Base-by-base conservation (phyloP, 1,140 invertebrate species). In the Trissolcus basalis region DNA sequence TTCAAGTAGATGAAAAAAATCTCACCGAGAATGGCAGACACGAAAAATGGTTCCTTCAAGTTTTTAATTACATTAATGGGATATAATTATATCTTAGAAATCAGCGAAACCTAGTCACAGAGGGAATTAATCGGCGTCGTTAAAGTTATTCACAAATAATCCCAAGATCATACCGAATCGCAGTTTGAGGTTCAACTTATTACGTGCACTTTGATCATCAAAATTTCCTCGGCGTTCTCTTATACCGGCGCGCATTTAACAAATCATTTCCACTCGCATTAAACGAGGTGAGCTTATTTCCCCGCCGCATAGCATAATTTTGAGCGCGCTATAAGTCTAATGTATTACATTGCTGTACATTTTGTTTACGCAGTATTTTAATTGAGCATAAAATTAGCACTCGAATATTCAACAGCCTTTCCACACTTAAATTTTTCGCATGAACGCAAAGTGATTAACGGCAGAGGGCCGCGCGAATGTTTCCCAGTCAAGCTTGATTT, bases 261-360 rank as follows among this genome's bases (percentile, higher is more conserved):
- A 55, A 55, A 64, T 64, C 61, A 64, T 48, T 55, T 64, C 51
- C 44, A 48, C 51, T 55, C 51, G 51, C 54, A 47, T 64, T 63
- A 63, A 53, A 16, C 39, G 36, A 63, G 53, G 47, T 64, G 43
- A 48, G 45, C 53, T 56, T 56, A 15, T 47, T 39, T 33, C 14
- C 33, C 51, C 19, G 10, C 36, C 14, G n/a, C 45, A 35, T 32
- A 43, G 44, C 55, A 65, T 56, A 14, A 65, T 65, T 67, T 67
- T 33, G 51, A 50, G 32, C 45, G 53, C 13, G 45, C 35, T 49
- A 56, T 50, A 55, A 65, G 44, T 56, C 19, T 27, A 27, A 27
- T 6, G 19, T 27, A 27, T 27, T 27, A 27, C 19, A 27, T 27
- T 27, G 19, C 53, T 65, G 44, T 43, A 50, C 51, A 56, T 33